Conservation (phyloP, 2,113 vertebrate genomes). For the Scomber scombrus region DNA sequence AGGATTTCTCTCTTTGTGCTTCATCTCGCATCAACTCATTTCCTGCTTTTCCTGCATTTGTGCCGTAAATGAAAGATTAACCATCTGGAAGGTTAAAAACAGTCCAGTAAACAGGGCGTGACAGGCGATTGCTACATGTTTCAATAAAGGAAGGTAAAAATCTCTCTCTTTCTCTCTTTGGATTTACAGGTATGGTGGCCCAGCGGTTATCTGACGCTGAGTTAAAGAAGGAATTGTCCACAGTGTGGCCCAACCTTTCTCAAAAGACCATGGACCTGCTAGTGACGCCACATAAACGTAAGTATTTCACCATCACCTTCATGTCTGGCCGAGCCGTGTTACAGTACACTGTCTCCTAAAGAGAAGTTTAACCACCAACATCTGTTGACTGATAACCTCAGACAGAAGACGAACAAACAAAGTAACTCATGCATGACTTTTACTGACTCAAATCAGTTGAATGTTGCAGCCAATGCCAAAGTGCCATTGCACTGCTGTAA, state of each 20-base stretch:
- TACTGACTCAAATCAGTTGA: no score
- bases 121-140: constrained; percentile 16
- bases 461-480: no score
- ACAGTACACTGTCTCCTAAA: no score
- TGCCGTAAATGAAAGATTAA: not conserved
- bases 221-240: constrained; percentile 91
- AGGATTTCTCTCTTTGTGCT: constrained; percentile 16
- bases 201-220: constrained; percentile 93
- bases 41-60: not conserved
- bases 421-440: no score
- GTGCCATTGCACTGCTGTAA: no score
- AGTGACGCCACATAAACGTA: constrained; percentile 97
- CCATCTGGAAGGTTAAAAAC: not conserved
- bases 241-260: constrained; percentile 94
- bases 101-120: not conserved
- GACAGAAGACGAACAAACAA: no score
- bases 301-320: constrained; percentile 57
- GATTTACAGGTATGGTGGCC: constrained; percentile 84
- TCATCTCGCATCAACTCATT: not conserved
- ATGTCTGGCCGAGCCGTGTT: no score
- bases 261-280: constrained; percentile 94
- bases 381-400: no score
- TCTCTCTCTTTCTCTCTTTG: not conserved
- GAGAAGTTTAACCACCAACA: no score
- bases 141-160: not conserved